Base-by-base conservation (phyloP, 2,113 vertebrate genomes). In the Aleadryas rufinucha region DNA sequence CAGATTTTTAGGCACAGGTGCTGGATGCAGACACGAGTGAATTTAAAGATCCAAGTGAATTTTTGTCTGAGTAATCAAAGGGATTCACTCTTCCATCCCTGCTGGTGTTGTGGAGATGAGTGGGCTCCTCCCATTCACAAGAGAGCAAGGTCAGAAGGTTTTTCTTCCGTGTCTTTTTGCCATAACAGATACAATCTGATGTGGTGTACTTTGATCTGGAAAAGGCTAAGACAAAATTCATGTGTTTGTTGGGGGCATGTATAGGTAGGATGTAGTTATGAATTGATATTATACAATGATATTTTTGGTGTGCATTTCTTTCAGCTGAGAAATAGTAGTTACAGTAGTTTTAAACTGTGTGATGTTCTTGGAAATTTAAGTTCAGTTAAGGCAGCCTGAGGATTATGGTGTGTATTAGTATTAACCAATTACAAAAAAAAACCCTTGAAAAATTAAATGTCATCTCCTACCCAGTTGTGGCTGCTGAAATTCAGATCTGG, bases 371-470 rank as follows among this genome's bases (percentile, higher is more conserved):
- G 70, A 83, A 84, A 64, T 57, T 24, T 47, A 42, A 59, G 23
- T 69, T 76, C 71, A 28, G 39, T 60, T 59, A 83, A 86, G 59
- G 79, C 42, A 95, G 63, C 26, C n/a, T 41, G 68, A 85, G 71
- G 60, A 74, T 77, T 93, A 54, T 6, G 22, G 53, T 23, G 59
- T 5, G 24, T 74, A 90, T 87, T 84, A 89, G 63, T 81, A 85
- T 93, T 88, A 94, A 90, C 60, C 56, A 90, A 66, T 93, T 96
- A 91, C 16, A 83, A 49, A 87, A 85, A 47, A 47, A 78, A 91
- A 27, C 13, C 11, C 33, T 83, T 93, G 91, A 83, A 52, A 94
- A 96, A 96, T 94, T 96, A 95, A 86, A 92, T 81, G 83, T 96
- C 90, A 95, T 31, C 44, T 39, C 47, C 54, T 70, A 63, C 28